These are phyloP conservation scores for Battus philenor DNA, from an alignment of 1,140 invertebrate species.

Conservation along the genomic window DNA sequence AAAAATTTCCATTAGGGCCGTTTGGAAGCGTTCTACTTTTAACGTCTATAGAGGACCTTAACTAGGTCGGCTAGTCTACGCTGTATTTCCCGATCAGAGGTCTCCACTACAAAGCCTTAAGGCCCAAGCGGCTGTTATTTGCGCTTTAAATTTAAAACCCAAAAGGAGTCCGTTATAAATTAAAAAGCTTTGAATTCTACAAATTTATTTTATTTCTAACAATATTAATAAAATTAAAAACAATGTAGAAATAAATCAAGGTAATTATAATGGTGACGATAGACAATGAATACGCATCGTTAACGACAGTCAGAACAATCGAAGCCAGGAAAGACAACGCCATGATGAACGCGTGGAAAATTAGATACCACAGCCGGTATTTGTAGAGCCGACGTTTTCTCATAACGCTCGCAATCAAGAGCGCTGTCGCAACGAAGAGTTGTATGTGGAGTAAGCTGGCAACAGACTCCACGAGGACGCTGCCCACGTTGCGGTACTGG, in stretches of 20 bases:
- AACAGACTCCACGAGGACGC: conserved; percentile 34
- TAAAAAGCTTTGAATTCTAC: conserved; percentile 1
- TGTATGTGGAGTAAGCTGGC: conserved; percentile 42
- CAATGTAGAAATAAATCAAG: conserved; percentile 26
- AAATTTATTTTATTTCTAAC: conserved; percentile 10
- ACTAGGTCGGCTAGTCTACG: too few species aligned
- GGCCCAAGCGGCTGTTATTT: too few species aligned
- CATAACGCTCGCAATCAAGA: conserved; percentile 35
- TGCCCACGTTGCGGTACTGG: conserved; percentile 19
- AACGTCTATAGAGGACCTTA: too few species aligned
- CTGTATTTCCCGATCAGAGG: too few species aligned
- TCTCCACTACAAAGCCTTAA: too few species aligned
- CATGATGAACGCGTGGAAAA: conserved; percentile 39
- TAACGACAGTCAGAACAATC: conserved; percentile 32
- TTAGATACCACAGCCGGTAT: conserved; percentile 38
- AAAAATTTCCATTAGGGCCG: too few species aligned
- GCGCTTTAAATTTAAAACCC: too few species aligned
- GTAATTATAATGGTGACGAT: conserved; percentile 20
- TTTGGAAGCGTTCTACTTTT: too few species aligned
- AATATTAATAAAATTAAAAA: conserved; percentile 28
- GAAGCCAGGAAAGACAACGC: conserved; percentile 30
- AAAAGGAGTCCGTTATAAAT: too few species aligned
- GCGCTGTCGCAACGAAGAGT: conserved; percentile 35
- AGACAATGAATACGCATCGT: conserved; percentile 28
- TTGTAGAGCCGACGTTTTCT: conserved; percentile 32